Percentiles rank a stretch among this genome's conserved stretches.
Conservation (phyloP, 64 coral and sea anemone genomes). For the Pachyseris speciosa region DNA sequence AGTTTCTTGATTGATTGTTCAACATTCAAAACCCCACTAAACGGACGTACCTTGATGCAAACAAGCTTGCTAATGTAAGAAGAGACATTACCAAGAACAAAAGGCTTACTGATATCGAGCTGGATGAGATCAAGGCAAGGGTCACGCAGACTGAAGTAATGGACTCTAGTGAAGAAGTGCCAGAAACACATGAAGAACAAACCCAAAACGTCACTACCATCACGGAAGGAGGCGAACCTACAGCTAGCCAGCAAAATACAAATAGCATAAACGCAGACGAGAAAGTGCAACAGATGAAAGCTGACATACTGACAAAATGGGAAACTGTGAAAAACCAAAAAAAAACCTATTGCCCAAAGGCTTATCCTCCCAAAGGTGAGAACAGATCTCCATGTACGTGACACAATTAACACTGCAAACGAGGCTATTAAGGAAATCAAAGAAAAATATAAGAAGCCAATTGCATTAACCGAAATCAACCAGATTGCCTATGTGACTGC, state of each 20-base stretch:
- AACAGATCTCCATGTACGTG: neutral
- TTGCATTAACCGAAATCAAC: neutral
- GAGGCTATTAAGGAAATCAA: neutral
- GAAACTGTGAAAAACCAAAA: neutral
- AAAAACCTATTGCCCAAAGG: neutral
- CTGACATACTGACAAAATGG: neutral
- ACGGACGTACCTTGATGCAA: neutral
- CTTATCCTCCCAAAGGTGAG: neutral
- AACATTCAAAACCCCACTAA: neutral
- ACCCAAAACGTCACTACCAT: too few relatives aligned
- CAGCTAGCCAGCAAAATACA: neutral
- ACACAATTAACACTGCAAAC: neutral
- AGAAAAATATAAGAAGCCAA: neutral
- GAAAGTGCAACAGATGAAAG: neutral
- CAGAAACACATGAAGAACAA: neutral
- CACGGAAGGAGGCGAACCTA: too few relatives aligned
- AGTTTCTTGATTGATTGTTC: too few relatives aligned
- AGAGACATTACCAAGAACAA: neutral
- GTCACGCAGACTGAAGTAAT: neutral
- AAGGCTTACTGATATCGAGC: neutral
- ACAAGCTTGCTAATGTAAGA: neutral
- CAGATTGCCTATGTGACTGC: neutral
- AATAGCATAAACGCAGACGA: neutral
- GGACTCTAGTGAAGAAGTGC: neutral
- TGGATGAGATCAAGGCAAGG: neutral